Evolutionary conservation across 2,113 vertebrate species (phyloP).

Genomic region (Atlantisia rogersi): DNA sequence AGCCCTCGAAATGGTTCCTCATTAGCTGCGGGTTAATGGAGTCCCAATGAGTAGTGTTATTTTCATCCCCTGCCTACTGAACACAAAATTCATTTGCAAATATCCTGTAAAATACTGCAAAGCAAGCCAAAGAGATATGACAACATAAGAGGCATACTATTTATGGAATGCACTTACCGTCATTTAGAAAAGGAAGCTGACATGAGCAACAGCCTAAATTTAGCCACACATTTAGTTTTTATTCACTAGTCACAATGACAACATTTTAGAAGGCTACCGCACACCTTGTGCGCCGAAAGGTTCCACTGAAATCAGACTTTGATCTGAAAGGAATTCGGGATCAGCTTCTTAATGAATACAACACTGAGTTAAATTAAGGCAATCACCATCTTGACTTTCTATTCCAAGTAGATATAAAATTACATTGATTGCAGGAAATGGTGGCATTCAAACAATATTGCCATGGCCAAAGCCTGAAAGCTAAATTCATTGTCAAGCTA

Average conservation of each 20-base stretch:
- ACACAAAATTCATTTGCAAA: conserved; percentile 71
- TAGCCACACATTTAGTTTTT: conserved; percentile 67
- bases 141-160: conserved; percentile 70
- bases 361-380: conserved; percentile 66
- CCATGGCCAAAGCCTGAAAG: conserved; percentile 60
- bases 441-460: conserved; percentile 64
- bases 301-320: conserved; percentile 56
- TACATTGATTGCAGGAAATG: conserved; percentile 72
- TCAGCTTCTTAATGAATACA: conserved; percentile 63
- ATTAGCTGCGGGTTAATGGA: conserved; percentile 64
- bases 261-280: conserved; percentile 58
- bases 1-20: conserved; percentile 60
- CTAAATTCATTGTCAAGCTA: conserved; percentile 61
- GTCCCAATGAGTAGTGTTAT: conserved; percentile 63
- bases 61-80: conserved; percentile 68
- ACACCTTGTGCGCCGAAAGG: conserved; percentile 33
- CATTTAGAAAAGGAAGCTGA: conserved; percentile 69
- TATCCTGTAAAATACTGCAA: conserved; percentile 72
- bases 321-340: conserved; percentile 50
- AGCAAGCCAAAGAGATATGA: conserved; percentile 73
- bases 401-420: conserved; percentile 71
- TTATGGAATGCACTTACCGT: conserved; percentile 71
- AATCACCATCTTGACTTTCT: conserved; percentile 68
- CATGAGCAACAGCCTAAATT: conserved; percentile 67
- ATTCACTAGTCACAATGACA: conserved; percentile 68